Evolutionary conservation across 2,113 vertebrate species (phyloP), one percentile per base, ranked within the genome.

Genomic region (Actenoides hombroni): DNA sequence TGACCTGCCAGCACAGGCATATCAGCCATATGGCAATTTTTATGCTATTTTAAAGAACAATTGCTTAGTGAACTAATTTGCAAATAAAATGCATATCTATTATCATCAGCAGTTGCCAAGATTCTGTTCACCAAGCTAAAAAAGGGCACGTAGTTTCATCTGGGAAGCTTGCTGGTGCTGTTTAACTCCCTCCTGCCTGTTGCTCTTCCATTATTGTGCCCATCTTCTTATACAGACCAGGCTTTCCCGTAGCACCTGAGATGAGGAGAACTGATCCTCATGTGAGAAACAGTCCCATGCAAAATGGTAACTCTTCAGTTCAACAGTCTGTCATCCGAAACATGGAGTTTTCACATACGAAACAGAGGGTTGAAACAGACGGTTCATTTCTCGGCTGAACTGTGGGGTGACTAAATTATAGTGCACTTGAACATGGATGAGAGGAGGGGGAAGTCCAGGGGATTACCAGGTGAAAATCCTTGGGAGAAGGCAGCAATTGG

Each of bases 1-100:
- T 49, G 59, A 49, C 13, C 23, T 2, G 0, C 54, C 39, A 56
- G 2, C 5, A 20, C 0, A 25, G 2, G 11, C 2, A 0, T 13
- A 65, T 10, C 70, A 74, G 42, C 59, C 9, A 17, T 3, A 11
- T 0, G 0, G 29, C 5, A 18, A 49, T 28, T 17, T 75, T 69
- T 24, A 25, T 25, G 33, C 26, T 33, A 3, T 51, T 70, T 67
- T 71, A 31, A 88, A 71, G 65, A 70, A 14, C 54, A 78, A 23
- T 1, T 20, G 18, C 10, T 68, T 31, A 28, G 35, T 59, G 9
- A 49, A 14, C 31, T 12, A 2, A 59, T 46, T 46, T 73, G 21
- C 69, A 84, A 53, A 46, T 46, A 49, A 90, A 87, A 85, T 3
- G 6, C 2, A 0, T 16, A 39, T 39, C 37, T 87, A 11, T 23